Evolutionary conservation across 2,113 vertebrate genomes (phyloP).

Genomic region (Ceyx cyanopectus): DNA sequence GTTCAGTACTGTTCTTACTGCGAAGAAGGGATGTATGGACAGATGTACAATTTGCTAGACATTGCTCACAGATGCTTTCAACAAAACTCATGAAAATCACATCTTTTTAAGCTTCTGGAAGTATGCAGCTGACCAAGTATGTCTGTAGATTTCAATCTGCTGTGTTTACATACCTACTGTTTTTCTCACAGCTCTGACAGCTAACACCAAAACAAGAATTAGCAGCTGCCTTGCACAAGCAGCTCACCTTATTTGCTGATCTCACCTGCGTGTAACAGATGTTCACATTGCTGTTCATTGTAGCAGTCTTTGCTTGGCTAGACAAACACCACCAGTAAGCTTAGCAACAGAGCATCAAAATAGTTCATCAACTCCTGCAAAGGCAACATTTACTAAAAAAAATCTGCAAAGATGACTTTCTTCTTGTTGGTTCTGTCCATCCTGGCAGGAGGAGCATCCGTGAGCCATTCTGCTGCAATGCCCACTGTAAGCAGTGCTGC

Average conservation of each 20-base stretch:
- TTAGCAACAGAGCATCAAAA: background rate
- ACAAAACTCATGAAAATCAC: background rate
- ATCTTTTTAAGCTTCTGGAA: background rate
- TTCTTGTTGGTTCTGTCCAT: background rate
- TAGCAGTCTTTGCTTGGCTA: background rate
- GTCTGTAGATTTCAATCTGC: background rate
- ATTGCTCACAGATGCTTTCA: background rate
- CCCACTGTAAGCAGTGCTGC: background rate
- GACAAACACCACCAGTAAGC: background rate
- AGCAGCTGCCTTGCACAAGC: background rate
- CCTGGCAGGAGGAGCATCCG: background rate
- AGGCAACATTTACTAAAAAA: background rate
- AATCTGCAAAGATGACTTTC: background rate
- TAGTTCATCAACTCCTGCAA: background rate
- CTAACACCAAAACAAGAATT: background rate
- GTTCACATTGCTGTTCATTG: background rate
- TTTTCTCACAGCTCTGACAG: background rate
- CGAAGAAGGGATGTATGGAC: background rate
- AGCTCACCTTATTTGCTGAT: background rate
- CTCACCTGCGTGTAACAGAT: fast-evolving
- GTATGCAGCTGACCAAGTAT: background rate
- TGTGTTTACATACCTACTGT: background rate
- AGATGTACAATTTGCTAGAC: background rate
- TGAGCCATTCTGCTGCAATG: background rate
- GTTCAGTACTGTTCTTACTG: background rate